Evolutionary conservation across 2,888 invertebrate genomes (phyloP).

Genomic region (Yponomeuta cagnagella): DNA sequence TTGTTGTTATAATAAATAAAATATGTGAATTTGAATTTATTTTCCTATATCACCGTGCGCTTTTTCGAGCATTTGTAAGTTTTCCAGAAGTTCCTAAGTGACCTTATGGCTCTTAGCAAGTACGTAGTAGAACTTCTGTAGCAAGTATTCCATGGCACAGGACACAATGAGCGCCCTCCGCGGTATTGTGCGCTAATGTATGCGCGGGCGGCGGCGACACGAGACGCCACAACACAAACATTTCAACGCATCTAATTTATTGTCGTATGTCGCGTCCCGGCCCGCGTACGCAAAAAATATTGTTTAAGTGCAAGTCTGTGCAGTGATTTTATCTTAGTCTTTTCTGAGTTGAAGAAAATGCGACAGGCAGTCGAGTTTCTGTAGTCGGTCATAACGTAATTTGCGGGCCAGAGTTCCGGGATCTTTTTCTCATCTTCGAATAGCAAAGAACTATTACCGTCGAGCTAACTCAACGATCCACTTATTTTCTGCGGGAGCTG

Average conservation of each 20-base stretch:
- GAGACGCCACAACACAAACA: slow-evolving; percentile 66
- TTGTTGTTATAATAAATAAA: too few species aligned
- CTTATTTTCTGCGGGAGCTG: neutral
- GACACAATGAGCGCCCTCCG: slow-evolving; percentile 66
- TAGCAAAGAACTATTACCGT: neutral
- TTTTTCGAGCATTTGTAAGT: neutral
- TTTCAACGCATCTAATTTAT: slow-evolving; percentile 73
- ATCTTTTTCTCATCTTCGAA: neutral
- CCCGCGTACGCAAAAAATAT: slow-evolving; percentile 61
- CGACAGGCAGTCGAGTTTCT: neutral
- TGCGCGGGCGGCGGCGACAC: slow-evolving; percentile 49
- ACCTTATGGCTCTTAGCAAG: neutral
- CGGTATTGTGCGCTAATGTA: slow-evolving; percentile 54
- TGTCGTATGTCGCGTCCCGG: slow-evolving; percentile 43
- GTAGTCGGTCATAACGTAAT: neutral
- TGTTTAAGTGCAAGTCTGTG: slow-evolving; percentile 18
- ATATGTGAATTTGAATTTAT: too few species aligned
- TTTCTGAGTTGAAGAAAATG: neutral
- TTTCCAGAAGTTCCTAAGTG: neutral
- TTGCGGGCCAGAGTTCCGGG: too few species aligned
- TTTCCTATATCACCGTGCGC: too few species aligned
- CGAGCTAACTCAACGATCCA: too few species aligned
- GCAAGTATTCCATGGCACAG: slow-evolving; percentile 26
- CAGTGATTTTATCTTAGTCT: neutral
- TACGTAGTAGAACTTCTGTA: neutral